phyloP scores from a whole-genome alignment of 2,113 vertebrate genomes.

The Rhinoderma darwinii region DNA sequence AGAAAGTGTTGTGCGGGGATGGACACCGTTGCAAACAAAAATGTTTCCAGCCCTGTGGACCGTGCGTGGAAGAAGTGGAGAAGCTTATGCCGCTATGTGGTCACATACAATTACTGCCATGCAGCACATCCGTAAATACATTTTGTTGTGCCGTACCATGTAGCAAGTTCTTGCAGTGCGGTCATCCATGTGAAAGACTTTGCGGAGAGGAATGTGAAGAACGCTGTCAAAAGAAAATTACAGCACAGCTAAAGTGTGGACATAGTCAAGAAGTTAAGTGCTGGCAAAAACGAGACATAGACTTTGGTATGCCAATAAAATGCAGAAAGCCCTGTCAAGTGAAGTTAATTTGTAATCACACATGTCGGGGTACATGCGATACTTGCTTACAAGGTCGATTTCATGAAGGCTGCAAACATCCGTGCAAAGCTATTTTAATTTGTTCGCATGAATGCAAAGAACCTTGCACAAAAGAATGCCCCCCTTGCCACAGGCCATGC shows the following conservation, averaged over 20 bases:
- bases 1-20: slow-evolving; percentile 78
- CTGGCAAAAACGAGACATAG: slow-evolving; percentile 61
- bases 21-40: slow-evolving; percentile 78
- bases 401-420: slow-evolving; percentile 75
- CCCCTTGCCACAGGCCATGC: slow-evolving; percentile 78
- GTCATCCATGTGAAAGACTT: slow-evolving; percentile 75
- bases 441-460: slow-evolving; percentile 87
- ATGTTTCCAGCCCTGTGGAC: slow-evolving; percentile 77
- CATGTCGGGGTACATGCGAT: slow-evolving; percentile 81
- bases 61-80: slow-evolving; percentile 77
- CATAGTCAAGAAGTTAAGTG: slow-evolving; percentile 79
- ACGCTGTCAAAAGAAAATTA: slow-evolving; percentile 71
- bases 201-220: slow-evolving; percentile 79
- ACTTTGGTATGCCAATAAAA: slow-evolving; percentile 52
- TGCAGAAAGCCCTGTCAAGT: slow-evolving; percentile 74
- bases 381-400: slow-evolving; percentile 83
- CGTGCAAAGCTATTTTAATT: slow-evolving; percentile 78
- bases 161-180: slow-evolving; percentile 75
- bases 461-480: slow-evolving; percentile 82
- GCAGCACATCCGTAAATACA: slow-evolving; percentile 68
- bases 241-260: slow-evolving; percentile 76
- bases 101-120: slow-evolving; percentile 87
- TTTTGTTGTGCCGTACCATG: slow-evolving; percentile 83
- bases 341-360: slow-evolving; percentile 82
- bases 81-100: slow-evolving; percentile 80